Percentiles rank a stretch among this genome's conserved stretches.
Evolutionary conservation across 2,113 vertebrate genomes (phyloP).

Genomic region (Ceyx cyanopectus): DNA sequence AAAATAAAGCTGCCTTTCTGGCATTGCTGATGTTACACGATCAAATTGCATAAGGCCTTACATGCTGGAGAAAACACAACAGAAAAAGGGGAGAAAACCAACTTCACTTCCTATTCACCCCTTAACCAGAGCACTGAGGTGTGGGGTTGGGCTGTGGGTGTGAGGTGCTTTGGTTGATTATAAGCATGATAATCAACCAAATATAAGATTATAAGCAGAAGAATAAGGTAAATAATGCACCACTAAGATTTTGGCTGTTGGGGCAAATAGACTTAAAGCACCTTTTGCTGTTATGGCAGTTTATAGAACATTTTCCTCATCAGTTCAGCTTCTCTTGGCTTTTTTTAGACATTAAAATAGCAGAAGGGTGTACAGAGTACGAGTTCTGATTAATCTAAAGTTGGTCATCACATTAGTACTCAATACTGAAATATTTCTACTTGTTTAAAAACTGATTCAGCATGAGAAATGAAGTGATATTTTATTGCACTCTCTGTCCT

Average conservation of each 20-base stretch:
- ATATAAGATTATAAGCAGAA: neutral
- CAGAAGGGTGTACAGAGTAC: neutral
- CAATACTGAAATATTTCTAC: neutral
- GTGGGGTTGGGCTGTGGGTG: neutral
- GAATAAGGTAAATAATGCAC: neutral
- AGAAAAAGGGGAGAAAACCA: neutral
- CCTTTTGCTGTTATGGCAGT: neutral
- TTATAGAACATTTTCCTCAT: neutral
- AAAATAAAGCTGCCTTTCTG: conserved; percentile 65
- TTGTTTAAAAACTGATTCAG: neutral
- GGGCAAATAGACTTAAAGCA: neutral
- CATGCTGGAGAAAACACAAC: neutral
- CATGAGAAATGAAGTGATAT: neutral
- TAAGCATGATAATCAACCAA: neutral
- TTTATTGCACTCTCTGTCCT: neutral
- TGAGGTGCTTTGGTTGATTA: neutral
- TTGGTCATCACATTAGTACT: neutral
- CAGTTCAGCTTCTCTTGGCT: neutral
- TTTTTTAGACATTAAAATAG: neutral
- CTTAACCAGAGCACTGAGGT: neutral
- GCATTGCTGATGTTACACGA: conserved; percentile 31
- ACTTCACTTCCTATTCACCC: neutral
- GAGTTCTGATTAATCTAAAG: neutral
- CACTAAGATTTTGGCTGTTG: neutral
- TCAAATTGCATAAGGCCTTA: conserved; percentile 5